Base-by-base conservation (phyloP, 2,113 vertebrate species). In the Clarias magur region DNA sequence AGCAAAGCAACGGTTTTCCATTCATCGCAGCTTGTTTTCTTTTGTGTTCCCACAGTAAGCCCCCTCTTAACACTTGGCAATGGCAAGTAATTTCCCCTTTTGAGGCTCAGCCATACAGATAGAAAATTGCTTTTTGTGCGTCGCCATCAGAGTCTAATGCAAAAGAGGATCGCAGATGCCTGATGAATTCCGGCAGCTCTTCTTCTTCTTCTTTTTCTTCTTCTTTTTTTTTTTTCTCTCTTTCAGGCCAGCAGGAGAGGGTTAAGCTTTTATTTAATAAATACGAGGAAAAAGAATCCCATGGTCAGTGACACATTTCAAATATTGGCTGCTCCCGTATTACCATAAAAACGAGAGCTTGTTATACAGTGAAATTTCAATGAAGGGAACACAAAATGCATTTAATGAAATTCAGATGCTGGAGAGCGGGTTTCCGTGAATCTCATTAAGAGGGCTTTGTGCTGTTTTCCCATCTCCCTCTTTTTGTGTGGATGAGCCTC, bases 361-460 rank as follows among this genome's bases (percentile, higher is more conserved):
- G 95, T 95, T 96, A 95, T 94, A 95, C 94, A 93, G 92, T 93
- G 91, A 94, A 91, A 94, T 93, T 94, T 94, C 94, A 94, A 94
- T 94, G 93, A 93, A 94, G 94, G 93, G 91, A 93, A 93, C 92
- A 94, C 93, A 94, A 94, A 94, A 94, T 93, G 93, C 93, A 91
- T 95, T 94, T 96, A 95, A 95, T 95, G 94, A 95, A 95, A 95
- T 95, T 95, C 94, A 94, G 93, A 93, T 92, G 93, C 92, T 83
- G 88, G 91, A 27, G 92, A 88, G 89, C 85, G 67, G 30, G 88
- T 93, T 92, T 94, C 92, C 91, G 94, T 94, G 94, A 95, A 95
- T 95, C 93, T 95, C 95, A 96, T 96, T 95, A 95, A 93, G 93
- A 90, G 89, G 93, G 92, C 93, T 95, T 95, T 95, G 94, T 95